These are phyloP conservation scores for Podarcis lilfordi DNA, from an alignment of 2,797 vertebrate genomes.

Conservation along the genomic window DNA sequence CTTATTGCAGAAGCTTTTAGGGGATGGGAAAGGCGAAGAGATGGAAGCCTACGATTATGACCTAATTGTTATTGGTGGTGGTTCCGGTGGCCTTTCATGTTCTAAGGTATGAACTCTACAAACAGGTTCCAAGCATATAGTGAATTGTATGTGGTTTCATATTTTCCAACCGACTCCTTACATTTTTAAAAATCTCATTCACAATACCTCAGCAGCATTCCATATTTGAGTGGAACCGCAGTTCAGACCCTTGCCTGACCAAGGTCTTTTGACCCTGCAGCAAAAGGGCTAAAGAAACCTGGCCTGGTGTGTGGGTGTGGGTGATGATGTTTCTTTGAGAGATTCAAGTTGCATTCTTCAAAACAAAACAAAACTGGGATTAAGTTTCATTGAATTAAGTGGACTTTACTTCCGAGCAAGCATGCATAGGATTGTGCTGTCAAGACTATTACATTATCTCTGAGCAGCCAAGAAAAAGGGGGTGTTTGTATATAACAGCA, in stretches of 20 bases:
- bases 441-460: not conserved
- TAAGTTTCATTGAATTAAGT: not conserved
- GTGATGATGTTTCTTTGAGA: not conserved
- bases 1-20: slow-evolving; percentile 87
- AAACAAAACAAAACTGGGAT: not conserved
- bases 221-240: not conserved
- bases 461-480: not conserved
- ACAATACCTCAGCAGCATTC: not conserved
- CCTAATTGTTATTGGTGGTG: slow-evolving; percentile 94
- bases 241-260: not conserved
- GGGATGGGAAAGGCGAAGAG: slow-evolving; percentile 58
- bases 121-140: not conserved
- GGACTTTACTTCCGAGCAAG: not conserved
- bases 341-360: not conserved
- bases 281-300: not conserved
- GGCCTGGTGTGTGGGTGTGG: too few species aligned
- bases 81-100: slow-evolving; percentile 94
- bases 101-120: slow-evolving; percentile 86
- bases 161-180: not conserved
- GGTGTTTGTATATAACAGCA: not conserved
- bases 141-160: not conserved
- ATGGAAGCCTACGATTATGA: slow-evolving; percentile 89
- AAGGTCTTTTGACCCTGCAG: not conserved
- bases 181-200: not conserved
- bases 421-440: not conserved